Conservation (phyloP, 2,888 invertebrate species). For the Frankliniella fusca region DNA sequence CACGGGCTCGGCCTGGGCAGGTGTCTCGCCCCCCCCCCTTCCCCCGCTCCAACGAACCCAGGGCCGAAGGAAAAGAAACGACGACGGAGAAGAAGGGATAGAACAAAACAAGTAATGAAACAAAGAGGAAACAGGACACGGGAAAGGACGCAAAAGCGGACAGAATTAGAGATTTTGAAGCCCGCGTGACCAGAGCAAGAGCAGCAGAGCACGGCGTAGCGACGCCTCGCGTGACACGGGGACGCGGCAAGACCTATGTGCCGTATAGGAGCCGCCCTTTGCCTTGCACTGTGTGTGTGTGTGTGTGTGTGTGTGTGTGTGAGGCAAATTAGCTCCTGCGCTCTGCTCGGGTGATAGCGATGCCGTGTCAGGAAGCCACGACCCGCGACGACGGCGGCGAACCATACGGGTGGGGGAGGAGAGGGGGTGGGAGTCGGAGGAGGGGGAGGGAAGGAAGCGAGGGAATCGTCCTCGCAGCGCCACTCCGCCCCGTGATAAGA, state of each 20-base stretch:
- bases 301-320: neutral
- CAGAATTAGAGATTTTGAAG: too few species aligned
- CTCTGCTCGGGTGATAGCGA: neutral
- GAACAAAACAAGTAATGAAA: neutral
- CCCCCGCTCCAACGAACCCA: neutral
- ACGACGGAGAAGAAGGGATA: neutral
- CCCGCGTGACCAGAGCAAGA: too few species aligned
- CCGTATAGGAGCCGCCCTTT: neutral
- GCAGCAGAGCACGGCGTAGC: too few species aligned
- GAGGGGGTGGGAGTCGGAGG: too few species aligned
- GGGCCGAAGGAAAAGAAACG: neutral
- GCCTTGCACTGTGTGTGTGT: neutral
- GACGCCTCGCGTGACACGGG: too few species aligned
- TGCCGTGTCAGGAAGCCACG: conserved; percentile 5
- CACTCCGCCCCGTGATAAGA: neutral
- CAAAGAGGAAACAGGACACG: too few species aligned
- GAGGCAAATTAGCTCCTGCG: neutral
- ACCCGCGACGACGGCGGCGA: neutral
- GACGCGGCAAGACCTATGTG: too few species aligned
- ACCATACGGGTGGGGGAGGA: too few species aligned
- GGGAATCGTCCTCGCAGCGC: neutral
- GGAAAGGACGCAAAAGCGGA: too few species aligned
- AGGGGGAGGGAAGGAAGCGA: too few species aligned
- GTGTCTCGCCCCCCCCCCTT: neutral
- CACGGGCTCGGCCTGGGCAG: too few species aligned